Conservation (phyloP, 2,113 vertebrate species). For the Oryzias woworae region DNA sequence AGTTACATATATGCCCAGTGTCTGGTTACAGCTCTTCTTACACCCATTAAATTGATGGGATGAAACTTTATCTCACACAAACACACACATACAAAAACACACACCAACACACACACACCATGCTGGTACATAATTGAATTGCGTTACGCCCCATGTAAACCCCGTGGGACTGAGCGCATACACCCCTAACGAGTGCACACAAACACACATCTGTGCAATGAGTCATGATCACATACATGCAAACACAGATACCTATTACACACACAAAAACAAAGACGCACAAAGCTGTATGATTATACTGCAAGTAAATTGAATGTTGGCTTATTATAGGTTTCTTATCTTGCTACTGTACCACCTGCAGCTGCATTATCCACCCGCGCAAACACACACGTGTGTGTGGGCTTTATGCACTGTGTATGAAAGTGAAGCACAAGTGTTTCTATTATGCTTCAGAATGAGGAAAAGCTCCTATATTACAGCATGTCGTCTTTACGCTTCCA, state of each 20-base stretch:
- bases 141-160: slow-evolving; percentile 47
- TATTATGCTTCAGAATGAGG: neutral
- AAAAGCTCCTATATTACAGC: neutral
- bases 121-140: slow-evolving; percentile 57
- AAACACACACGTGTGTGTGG: neutral
- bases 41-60: slow-evolving; percentile 63
- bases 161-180: slow-evolving; percentile 7
- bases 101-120: neutral
- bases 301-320: slow-evolving; percentile 29
- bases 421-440: neutral
- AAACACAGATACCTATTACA: neutral
- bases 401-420: neutral
- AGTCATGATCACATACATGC: neutral
- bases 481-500: neutral
- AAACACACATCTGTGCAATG: slow-evolving; percentile 10
- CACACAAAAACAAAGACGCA: neutral
- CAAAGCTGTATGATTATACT: slow-evolving; percentile 7
- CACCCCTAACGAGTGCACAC: slow-evolving; percentile 3
- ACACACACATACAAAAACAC: neutral
- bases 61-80: slow-evolving; percentile 50
- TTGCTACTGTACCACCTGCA: slow-evolving; percentile 16
- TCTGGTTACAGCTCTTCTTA: slow-evolving; percentile 51
- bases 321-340: slow-evolving; percentile 21
- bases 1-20: slow-evolving; percentile 55
- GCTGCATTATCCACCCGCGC: slow-evolving; percentile 2